These are phyloP conservation scores for Dryas iulia DNA, from an alignment of 1,140 invertebrate species.

Conservation along the genomic window DNA sequence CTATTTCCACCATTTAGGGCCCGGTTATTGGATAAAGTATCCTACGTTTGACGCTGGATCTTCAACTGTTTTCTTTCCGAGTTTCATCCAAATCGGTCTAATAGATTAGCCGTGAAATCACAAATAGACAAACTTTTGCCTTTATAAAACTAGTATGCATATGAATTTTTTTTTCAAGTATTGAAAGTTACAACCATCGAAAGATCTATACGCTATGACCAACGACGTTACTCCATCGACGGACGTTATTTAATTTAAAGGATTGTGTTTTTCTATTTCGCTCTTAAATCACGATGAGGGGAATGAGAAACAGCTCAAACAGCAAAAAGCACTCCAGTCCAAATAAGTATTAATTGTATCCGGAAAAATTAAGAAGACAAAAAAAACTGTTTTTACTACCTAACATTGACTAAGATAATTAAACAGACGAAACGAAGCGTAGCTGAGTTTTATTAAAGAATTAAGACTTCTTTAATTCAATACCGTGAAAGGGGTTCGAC, in stretches of 20 bases:
- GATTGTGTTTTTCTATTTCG: neutral
- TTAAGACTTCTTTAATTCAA: conserved; percentile 54
- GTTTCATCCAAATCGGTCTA: too few species aligned
- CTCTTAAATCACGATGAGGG: neutral
- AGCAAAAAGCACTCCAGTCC: neutral
- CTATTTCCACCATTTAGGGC: too few species aligned
- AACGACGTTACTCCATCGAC: too few species aligned
- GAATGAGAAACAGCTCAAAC: neutral
- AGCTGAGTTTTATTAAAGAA: conserved; percentile 53
- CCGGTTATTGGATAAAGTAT: too few species aligned
- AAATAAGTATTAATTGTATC: conserved; percentile 27
- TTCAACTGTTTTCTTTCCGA: too few species aligned
- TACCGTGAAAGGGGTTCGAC: conserved; percentile 48
- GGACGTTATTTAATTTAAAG: neutral
- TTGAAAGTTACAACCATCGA: too few species aligned
- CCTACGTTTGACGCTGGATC: too few species aligned
- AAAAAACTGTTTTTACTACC: conserved; percentile 27
- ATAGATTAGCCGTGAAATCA: too few species aligned
- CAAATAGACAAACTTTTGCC: too few species aligned
- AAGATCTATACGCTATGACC: too few species aligned
- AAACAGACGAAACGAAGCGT: conserved; percentile 44
- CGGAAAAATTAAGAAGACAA: conserved; percentile 18
- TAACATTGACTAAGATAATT: conserved; percentile 46
- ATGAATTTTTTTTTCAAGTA: too few species aligned
- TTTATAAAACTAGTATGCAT: too few species aligned